A percentile compares a stretch with the other conserved stretches of the same genome.
phyloP scores from a whole-genome alignment of 2,888 invertebrate species.

The Amphiduros pacificus region DNA sequence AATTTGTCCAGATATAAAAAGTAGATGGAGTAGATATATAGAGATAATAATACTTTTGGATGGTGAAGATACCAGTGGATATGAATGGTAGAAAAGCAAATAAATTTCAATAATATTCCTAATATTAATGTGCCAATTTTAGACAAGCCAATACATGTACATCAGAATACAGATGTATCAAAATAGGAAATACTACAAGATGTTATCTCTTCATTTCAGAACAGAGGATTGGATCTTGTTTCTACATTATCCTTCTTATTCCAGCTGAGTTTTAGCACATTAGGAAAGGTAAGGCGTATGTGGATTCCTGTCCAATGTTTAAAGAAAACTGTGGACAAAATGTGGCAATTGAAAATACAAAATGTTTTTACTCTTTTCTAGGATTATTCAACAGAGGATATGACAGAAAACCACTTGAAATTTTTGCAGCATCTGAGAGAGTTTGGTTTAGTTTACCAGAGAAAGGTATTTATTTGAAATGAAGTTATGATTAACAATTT shows the following conservation, averaged over 20 bases:
- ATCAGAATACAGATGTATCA: background rate
- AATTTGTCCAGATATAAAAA: too few relatives aligned
- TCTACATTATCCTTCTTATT: conserved; percentile 95
- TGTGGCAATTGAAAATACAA: background rate
- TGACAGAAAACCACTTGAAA: conserved; percentile 82
- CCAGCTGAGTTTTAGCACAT: conserved; percentile 90
- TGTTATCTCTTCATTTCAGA: conserved; percentile 39
- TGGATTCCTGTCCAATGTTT: background rate
- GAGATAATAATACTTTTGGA: too few relatives aligned
- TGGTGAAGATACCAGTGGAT: too few relatives aligned
- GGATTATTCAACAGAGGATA: conserved; percentile 94
- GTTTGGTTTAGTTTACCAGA: conserved; percentile 94
- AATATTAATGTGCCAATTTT: too few relatives aligned
- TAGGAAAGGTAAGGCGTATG: conserved; percentile 73
- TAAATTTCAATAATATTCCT: too few relatives aligned
- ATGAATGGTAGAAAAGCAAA: too few relatives aligned
- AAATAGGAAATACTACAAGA: background rate
- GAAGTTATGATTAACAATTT: background rate
- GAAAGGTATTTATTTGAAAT: conserved; percentile 70
- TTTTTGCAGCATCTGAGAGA: conserved; percentile 95
- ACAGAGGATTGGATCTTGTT: conserved; percentile 80
- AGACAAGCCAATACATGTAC: too few relatives aligned
- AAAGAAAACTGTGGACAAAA: background rate
- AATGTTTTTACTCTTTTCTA: conserved; percentile 19
- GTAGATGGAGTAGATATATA: too few relatives aligned